phyloP scores from a whole-genome alignment of 1,140 invertebrate genomes.

The Reticulitermes speratus region DNA sequence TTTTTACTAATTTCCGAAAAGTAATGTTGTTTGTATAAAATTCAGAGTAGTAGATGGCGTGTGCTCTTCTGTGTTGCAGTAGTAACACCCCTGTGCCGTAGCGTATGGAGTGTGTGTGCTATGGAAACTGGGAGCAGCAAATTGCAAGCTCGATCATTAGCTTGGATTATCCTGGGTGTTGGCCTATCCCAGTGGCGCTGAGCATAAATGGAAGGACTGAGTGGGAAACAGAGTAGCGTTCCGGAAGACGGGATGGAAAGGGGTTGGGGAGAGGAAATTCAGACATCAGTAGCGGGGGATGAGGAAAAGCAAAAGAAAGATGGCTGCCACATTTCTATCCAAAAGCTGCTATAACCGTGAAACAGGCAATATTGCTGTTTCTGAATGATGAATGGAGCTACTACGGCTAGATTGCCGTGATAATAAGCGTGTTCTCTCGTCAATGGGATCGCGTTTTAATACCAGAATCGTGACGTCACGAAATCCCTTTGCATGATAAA shows the following conservation, averaged over 20 bases:
- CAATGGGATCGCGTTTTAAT: slow-evolving; percentile 5
- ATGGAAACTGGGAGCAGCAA: slow-evolving; percentile 24
- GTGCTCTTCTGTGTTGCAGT: too few relatives aligned
- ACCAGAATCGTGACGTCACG: slow-evolving; percentile 2
- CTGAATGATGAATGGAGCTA: not conserved
- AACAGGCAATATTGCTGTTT: slow-evolving; percentile 12
- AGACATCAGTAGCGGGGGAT: slow-evolving; percentile 20
- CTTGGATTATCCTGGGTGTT: slow-evolving; percentile 32
- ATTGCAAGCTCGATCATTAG: slow-evolving; percentile 33
- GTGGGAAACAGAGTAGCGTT: slow-evolving; percentile 19
- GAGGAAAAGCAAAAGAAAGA: slow-evolving; percentile 31
- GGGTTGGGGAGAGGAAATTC: slow-evolving; percentile 3
- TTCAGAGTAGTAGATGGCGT: too few relatives aligned
- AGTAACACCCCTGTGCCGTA: not conserved
- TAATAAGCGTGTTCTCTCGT: not conserved
- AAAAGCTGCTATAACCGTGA: not conserved
- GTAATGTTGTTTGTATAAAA: too few relatives aligned
- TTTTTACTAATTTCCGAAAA: too few relatives aligned
- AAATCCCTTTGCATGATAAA: not conserved
- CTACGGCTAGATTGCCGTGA: not conserved
- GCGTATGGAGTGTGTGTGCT: not conserved
- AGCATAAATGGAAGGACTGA: slow-evolving; percentile 26
- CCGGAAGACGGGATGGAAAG: slow-evolving; percentile 25
- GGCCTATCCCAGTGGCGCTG: not conserved
- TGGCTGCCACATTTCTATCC: slow-evolving; percentile 6